A percentile compares a stretch with the other conserved stretches of the same genome.
Conservation (phyloP, 2,113 vertebrate species). For the Budorcas taxicolor region DNA sequence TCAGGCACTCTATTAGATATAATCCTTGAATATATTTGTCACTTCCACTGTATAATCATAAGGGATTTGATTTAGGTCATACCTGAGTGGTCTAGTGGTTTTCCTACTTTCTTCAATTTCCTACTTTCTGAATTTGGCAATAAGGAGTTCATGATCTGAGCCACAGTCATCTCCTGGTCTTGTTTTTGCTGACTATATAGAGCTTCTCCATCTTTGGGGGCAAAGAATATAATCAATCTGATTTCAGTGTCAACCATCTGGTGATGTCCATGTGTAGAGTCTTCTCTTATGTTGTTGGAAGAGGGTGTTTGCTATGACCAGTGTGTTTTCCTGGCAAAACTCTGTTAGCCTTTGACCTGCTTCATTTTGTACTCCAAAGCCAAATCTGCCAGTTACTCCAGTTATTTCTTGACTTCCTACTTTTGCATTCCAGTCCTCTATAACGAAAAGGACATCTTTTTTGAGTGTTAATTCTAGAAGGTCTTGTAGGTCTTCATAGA, state of each 20-base stretch:
- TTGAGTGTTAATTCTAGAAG: not conserved
- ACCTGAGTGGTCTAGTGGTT: not conserved
- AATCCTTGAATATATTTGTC: not conserved
- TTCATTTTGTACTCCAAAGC: not conserved
- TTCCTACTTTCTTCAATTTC: not conserved
- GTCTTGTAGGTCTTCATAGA: not conserved
- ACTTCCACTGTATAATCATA: not conserved
- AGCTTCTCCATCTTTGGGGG: not conserved
- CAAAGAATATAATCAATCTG: not conserved
- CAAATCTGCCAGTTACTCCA: not conserved
- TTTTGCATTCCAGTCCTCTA: not conserved
- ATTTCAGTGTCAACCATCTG: not conserved
- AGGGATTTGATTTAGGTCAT: not conserved
- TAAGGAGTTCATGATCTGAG: not conserved
- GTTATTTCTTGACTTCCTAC: not conserved
- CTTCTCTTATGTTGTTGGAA: not conserved
- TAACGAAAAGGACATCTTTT: not conserved
- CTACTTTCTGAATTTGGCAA: not conserved
- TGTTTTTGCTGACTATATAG: not conserved
- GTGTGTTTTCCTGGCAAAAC: not conserved
- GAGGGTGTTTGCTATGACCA: not conserved
- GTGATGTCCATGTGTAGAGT: not conserved
- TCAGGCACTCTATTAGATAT: not conserved
- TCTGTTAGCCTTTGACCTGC: not conserved
- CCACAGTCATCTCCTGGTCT: not conserved